Evolutionary conservation across 1,140 invertebrate genomes (phyloP), one percentile per base, ranked within the genome.

Genomic region (Cryptotermes secundus): DNA sequence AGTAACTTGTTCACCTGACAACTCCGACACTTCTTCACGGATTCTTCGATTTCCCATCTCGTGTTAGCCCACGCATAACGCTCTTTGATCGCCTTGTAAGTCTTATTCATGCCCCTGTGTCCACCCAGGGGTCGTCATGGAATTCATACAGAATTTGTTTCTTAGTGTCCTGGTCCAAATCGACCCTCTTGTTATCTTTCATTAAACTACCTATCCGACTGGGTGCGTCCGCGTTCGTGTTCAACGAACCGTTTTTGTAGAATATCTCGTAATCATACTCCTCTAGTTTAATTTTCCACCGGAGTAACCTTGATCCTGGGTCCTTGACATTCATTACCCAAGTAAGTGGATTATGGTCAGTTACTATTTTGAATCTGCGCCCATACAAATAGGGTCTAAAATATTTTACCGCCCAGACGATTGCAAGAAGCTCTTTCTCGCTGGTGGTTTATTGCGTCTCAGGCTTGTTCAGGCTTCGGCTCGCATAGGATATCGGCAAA

Each of bases 311-410:
- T 80, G 85, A 86, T 0, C 80, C 86, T 34, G 86, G 86, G 65
- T 89, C 86, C 83, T 88, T 89, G 0, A 88, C 87, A 9, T 86
- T 85, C 31, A 85, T 84, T 4, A 91, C 83, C 87, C 87, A 91
- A 34, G 81, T 84, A 22, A 90, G 85, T 3, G 88, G 87, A 80
- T 87, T 86, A 79, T 90, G 89, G 82, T 91, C 89, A 2, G 89
- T 90, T 81, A 87, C 84, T 14, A 90, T 86, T 2, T 45, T 87
- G 82, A 91, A 90, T 35, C 87, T 85, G 16, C 34, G 87, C 26
- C 86, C 87, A 36, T 87, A 86, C 16, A 90, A 84, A 86, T 88
- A 91, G 34, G 84, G 83, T 79, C 85, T 65, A 80, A 89, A 89
- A 34, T 88, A 85, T 81, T 88, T 85, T 3, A 90, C 86, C 0